Base-by-base conservation (phyloP, 2,888 invertebrate species). In the Stenurella melanura region DNA sequence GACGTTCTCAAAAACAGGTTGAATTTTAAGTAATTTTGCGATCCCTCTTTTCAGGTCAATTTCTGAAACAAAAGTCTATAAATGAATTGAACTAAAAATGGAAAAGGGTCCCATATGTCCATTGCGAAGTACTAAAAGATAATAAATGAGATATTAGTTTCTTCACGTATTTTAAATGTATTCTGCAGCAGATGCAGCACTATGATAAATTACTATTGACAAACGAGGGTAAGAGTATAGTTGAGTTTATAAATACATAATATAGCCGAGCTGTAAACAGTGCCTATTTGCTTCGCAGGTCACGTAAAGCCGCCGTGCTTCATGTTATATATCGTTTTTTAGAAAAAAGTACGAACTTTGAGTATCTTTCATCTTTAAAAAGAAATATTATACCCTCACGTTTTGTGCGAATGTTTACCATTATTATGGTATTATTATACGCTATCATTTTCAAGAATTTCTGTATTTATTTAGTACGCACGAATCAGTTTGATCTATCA, bases 231-330 rank as follows among this genome's bases (percentile, higher is more conserved):
- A 50, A 6, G 50, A 50, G n/a, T 50, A 50, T 50, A 12, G 50
- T 50, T 15, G 50, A 15, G 50, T 50, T 50, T 50, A 50, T 50
- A 50, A 34, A 50, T 50, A 12, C 50, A 50, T 50, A 50, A 50
- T 50, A 50, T 50, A 50, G n/a, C n/a, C 15, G 50, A 50, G 50
- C n/a, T 15, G 50, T 50, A 50, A 50, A 12, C 19, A 58, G 12
- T 58, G 21, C 21, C n/a, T 21, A 18, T 15, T 34, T 42, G 21
- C 30, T 18, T 50, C 11, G 19, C 64, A 17, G 34, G 64, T 64
- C 64, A 64, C 64, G 64, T 64, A 64, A 64, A 64, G 34, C 18
- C 15, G 64, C 18, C 18, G 64, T 38, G 34, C 64, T 34, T 30
- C 34, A 64, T 64, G 17, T 64, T 34, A 26, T 63, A 30, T 63